phyloP scores from a whole-genome alignment of 2,797 vertebrate species.

The Sebastes matsubarae region DNA sequence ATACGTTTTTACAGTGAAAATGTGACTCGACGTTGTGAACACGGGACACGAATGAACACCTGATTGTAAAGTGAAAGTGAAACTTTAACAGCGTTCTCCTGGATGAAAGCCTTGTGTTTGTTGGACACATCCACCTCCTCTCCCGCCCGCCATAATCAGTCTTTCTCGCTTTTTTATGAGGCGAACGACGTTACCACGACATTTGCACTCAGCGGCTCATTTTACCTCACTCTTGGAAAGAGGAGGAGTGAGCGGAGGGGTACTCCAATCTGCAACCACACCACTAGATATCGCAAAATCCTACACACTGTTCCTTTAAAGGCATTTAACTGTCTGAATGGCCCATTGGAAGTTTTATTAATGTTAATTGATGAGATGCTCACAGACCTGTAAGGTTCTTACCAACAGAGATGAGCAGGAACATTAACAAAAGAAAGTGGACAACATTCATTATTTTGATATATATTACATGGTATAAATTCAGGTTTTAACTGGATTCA shows the following conservation, averaged over 20 bases:
- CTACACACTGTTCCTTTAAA: neutral
- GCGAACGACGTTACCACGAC: neutral
- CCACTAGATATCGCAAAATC: neutral
- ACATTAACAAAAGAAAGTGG: neutral
- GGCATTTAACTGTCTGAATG: neutral
- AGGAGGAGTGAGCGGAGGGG: neutral
- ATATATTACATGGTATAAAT: neutral
- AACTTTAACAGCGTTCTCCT: too few relatives aligned
- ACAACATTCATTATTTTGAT: neutral
- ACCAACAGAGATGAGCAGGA: too few relatives aligned
- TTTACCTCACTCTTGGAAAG: too few relatives aligned
- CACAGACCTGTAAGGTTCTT: neutral
- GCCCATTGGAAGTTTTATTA: neutral
- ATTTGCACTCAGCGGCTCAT: neutral
- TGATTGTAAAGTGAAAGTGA: too few relatives aligned
- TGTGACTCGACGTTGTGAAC: too few relatives aligned
- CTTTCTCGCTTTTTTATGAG: too few relatives aligned
- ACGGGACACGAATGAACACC: too few relatives aligned
- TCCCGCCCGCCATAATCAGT: too few relatives aligned
- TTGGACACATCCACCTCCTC: too few relatives aligned
- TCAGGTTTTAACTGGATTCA: neutral
- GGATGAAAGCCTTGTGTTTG: too few relatives aligned
- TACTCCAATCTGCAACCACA: neutral
- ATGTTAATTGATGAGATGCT: neutral
- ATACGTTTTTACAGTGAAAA: too few relatives aligned